Conservation (phyloP, 1,140 invertebrate species). For the Drosophila ananassae region DNA sequence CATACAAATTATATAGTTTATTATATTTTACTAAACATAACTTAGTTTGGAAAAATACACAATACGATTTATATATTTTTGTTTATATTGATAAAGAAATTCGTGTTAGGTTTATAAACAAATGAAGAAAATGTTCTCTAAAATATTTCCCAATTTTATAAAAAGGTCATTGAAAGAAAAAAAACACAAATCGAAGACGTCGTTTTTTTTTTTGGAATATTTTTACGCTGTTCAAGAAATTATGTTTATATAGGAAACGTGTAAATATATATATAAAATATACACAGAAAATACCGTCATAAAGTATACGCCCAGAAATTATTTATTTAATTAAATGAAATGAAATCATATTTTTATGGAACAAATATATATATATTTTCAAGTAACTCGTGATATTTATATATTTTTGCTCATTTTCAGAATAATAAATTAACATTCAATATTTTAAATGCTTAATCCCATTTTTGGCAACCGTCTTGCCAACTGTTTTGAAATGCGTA, state of each 20-base stretch:
- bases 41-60: slow-evolving; percentile 3
- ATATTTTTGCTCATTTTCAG: slow-evolving; percentile 5
- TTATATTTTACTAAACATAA: slow-evolving; percentile 2
- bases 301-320: slow-evolving; percentile 2
- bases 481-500: slow-evolving; percentile 47
- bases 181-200: slow-evolving; percentile 1
- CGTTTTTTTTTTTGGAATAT: neutral
- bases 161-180: slow-evolving; percentile 8
- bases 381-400: slow-evolving; percentile 17
- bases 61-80: slow-evolving; percentile 19
- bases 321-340: slow-evolving; percentile 12
- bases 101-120: slow-evolving; percentile 35
- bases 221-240: slow-evolving; percentile 9
- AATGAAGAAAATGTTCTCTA: slow-evolving; percentile 27
- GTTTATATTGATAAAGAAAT: slow-evolving; percentile 45
- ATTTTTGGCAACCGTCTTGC: slow-evolving; percentile 14
- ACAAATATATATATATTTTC: neutral
- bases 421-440: slow-evolving; percentile 6
- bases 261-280: slow-evolving; percentile 1
- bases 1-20: neutral
- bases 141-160: slow-evolving; percentile 15
- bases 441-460: slow-evolving; percentile 27
- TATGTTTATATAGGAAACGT: slow-evolving; percentile 27
- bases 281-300: neutral
- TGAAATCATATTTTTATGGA: slow-evolving; percentile 8